phyloP scores from a whole-genome alignment of 2,797 vertebrate genomes.

The Argentina silus region DNA sequence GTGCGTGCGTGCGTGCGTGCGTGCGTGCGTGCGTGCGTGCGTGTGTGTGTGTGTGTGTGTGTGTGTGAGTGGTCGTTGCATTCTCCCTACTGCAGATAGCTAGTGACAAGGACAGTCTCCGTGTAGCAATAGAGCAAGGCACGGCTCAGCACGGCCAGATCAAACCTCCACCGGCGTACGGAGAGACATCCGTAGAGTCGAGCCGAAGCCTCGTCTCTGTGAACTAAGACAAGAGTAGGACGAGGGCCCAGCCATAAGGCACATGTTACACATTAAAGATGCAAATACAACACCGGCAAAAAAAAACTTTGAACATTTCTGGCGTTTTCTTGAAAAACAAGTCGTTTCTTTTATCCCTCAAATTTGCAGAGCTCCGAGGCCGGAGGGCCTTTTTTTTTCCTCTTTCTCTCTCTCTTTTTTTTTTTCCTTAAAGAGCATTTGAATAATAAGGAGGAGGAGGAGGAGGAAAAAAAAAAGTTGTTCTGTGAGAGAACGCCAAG shows the following conservation, averaged over 20 bases:
- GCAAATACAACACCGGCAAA: conserved; percentile 47
- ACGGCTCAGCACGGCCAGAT: conserved; percentile 33
- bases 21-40: conserved; percentile 5
- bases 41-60: too few species aligned
- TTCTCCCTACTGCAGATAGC: too few species aligned
- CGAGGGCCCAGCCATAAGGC: conserved; percentile 39
- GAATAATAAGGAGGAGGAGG: conserved; percentile 60
- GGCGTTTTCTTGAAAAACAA: conserved; percentile 54
- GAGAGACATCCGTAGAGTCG: neutral
- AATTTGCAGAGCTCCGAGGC: conserved; percentile 62
- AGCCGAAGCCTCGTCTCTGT: neutral
- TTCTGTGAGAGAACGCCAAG: conserved; percentile 54
- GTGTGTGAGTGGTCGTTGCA: too few species aligned
- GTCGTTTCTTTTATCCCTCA: conserved; percentile 65
- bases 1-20: neutral
- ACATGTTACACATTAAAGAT: conserved; percentile 58
- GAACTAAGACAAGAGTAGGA: conserved; percentile 6
- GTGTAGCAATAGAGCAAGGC: conserved; percentile 1
- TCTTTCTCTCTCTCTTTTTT: conserved; percentile 9
- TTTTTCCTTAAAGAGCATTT: conserved; percentile 54
- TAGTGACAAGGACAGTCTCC: too few species aligned
- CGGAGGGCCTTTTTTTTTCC: conserved; percentile 45
- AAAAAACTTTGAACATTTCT: conserved; percentile 45
- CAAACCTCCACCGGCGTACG: conserved; percentile 14
- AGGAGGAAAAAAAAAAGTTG: conserved; percentile 31